phyloP scores from a whole-genome alignment of 2,888 invertebrate species.

The Drosophila quinaria region DNA sequence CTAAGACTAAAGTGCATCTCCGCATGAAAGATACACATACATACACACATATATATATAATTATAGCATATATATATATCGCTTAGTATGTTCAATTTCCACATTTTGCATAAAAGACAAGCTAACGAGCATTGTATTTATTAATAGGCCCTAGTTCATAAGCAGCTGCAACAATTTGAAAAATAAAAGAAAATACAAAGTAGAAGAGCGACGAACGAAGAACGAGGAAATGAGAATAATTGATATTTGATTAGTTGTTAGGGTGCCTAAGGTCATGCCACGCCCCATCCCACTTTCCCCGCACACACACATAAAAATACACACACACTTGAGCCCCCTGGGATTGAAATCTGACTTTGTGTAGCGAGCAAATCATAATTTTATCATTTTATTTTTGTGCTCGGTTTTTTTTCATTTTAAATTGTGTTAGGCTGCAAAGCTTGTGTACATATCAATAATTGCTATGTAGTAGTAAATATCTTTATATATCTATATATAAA shows the following conservation, averaged over 20 bases:
- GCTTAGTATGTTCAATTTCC: conserved; percentile 68
- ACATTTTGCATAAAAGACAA: conserved; percentile 76
- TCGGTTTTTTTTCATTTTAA: conserved; percentile 6
- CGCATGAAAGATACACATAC: conserved; percentile 31
- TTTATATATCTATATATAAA: conserved; percentile 24
- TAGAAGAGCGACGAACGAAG: background rate
- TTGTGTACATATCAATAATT: conserved; percentile 70
- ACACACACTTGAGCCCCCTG: background rate
- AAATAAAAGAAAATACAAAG: conserved; percentile 3
- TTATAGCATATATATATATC: conserved; percentile 35
- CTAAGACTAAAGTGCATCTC: conserved; percentile 58
- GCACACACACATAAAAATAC: background rate
- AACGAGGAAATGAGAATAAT: conserved; percentile 6
- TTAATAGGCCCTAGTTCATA: conserved; percentile 63
- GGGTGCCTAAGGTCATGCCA: conserved; percentile 36
- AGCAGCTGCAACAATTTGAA: conserved; percentile 42
- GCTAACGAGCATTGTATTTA: conserved; percentile 76
- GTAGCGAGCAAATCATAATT: conserved; percentile 20
- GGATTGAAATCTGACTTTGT: conserved; percentile 38
- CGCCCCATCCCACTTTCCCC: conserved; percentile 2
- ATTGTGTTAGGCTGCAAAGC: conserved; percentile 61
- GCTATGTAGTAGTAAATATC: conserved; percentile 57
- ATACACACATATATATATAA: conserved; percentile 19
- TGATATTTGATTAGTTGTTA: conserved; percentile 43
- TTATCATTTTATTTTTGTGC: conserved; percentile 12